Evolutionary conservation across 2,113 vertebrate genomes (phyloP).

Genomic region (Xenopus laevis): DNA sequence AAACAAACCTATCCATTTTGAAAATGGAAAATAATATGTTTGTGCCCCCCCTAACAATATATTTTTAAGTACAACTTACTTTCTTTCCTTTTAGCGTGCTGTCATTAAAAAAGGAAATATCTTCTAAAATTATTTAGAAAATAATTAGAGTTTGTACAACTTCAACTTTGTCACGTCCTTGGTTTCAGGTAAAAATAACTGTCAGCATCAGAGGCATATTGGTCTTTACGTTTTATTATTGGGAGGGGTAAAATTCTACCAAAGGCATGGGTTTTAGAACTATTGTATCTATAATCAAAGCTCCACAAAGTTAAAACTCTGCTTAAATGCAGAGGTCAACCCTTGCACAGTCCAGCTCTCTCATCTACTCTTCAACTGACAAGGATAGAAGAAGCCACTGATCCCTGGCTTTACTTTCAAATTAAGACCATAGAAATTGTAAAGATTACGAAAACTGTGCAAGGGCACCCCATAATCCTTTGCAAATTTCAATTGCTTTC

Average conservation of each 20-base stretch:
- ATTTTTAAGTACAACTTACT: too few relatives aligned
- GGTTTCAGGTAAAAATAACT: too few relatives aligned
- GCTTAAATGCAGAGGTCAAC: not conserved
- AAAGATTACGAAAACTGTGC: conserved; percentile 67
- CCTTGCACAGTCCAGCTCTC: not conserved
- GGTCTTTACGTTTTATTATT: too few relatives aligned
- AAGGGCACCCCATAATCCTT: conserved; percentile 75
- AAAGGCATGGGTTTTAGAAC: not conserved
- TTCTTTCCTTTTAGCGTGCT: too few relatives aligned
- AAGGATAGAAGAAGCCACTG: conserved; percentile 65
- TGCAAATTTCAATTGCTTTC: conserved; percentile 80
- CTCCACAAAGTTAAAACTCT: not conserved
- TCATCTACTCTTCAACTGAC: not conserved
- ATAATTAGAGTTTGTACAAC: too few relatives aligned
- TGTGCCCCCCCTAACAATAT: too few relatives aligned
- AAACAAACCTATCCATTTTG: too few relatives aligned
- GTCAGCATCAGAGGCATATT: too few relatives aligned
- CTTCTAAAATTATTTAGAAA: too few relatives aligned
- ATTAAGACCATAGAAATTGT: conserved; percentile 81
- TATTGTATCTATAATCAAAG: not conserved
- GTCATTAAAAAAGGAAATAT: too few relatives aligned
- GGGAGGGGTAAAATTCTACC: not conserved
- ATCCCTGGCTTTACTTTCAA: conserved; percentile 79
- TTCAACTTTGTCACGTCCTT: too few relatives aligned
- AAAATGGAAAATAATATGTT: too few relatives aligned